Conservation (phyloP, 2,797 vertebrate genomes). For the Nasua narica region DNA sequence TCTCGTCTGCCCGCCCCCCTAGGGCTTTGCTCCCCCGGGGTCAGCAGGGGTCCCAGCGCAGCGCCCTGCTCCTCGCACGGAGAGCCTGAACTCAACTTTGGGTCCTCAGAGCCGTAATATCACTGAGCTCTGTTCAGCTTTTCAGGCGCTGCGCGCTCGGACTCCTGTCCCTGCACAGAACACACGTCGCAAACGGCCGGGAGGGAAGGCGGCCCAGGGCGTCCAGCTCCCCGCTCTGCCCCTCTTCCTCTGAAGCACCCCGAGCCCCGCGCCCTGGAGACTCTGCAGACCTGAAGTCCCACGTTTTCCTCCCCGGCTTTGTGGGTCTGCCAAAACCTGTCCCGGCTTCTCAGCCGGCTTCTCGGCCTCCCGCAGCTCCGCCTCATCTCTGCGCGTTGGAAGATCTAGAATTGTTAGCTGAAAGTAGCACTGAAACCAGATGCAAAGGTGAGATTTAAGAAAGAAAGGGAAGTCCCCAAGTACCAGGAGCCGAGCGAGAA, state of each 20-base stretch:
- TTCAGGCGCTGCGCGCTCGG: not conserved
- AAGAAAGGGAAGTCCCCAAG: not conserved
- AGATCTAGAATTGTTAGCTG: too few relatives aligned
- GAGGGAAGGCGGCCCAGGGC: fast-evolving
- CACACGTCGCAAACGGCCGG: fast-evolving
- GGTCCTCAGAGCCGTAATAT: not conserved
- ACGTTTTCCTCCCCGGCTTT: too few relatives aligned
- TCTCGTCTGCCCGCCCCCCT: not conserved
- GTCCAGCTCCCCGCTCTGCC: too few relatives aligned
- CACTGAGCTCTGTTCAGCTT: too few relatives aligned
- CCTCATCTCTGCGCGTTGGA: not conserved
- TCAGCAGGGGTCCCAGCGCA: not conserved
- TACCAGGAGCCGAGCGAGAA: too few relatives aligned
- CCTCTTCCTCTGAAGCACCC: not conserved
- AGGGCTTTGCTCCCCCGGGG: not conserved
- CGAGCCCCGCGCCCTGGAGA: fast-evolving
- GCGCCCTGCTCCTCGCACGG: too few relatives aligned
- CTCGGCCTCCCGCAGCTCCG: not conserved
- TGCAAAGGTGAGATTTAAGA: not conserved
- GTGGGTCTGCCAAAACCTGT: not conserved
- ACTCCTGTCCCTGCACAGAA: too few relatives aligned
- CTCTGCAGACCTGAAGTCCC: fast-evolving
- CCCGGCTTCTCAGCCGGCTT: too few relatives aligned
- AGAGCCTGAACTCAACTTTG: too few relatives aligned
- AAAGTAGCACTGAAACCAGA: not conserved